Base-by-base conservation (phyloP, 92 coral and sea anemone species). In the Diadumene lineata region DNA sequence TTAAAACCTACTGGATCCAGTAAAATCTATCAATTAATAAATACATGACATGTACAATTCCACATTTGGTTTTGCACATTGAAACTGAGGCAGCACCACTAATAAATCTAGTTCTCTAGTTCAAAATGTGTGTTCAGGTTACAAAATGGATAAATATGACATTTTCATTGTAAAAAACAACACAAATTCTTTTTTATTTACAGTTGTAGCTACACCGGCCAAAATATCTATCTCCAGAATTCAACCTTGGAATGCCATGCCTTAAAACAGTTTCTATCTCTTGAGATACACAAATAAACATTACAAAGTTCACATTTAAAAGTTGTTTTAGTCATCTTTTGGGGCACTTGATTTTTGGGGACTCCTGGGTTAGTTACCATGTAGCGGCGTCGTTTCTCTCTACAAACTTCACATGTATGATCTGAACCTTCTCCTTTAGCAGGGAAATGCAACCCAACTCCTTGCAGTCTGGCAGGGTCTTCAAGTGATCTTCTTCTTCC, bases 401-500 rank as follows among this genome's bases (percentile, higher is more conserved):
- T 50, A 72, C 87, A 76, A 65, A 70, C 75, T 43, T 62, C 68
- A 58, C 87, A 83, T 74, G 74, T 70, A 74, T 83, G 87, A 46
- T 83, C 82, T 53, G 58, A 68, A 18, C 83, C 87, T 34, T 21
- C 25, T 15, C 79, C 87, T 32, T 77, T 83, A 26, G 26, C 79
- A 1, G 87, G 87, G 43, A 76, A 32, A 26, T 77, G n/a, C n/a
- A n/a, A n/a, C n/a, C n/a, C n/a, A n/a, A n/a, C n/a, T n/a, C n/a
- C n/a, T n/a, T n/a, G n/a, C n/a, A n/a, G n/a, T n/a, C n/a, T n/a
- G n/a, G n/a, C n/a, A n/a, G n/a, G n/a, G n/a, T n/a, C n/a, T n/a
- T n/a, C n/a, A n/a, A n/a, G n/a, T n/a, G n/a, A n/a, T n/a, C n/a
- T n/a, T n/a, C n/a, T n/a, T n/a, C n/a, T n/a, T n/a, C n/a, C n/a